These are phyloP conservation scores for Scortum barcoo DNA, from an alignment of 2,113 vertebrate genomes.

Conservation along the genomic window DNA sequence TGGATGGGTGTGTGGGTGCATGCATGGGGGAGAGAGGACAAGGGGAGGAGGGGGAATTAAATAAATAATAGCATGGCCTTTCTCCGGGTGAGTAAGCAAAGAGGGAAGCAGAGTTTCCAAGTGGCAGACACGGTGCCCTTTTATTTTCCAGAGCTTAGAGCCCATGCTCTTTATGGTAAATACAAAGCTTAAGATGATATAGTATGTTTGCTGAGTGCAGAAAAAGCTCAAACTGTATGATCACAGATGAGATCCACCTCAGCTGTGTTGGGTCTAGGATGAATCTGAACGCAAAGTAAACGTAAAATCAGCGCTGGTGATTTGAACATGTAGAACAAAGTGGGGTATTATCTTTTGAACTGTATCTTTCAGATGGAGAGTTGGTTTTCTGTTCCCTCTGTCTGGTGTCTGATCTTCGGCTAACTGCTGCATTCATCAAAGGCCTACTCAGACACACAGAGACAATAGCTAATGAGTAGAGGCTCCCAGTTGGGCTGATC, in stretches of 20 bases:
- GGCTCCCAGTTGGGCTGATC: slow-evolving; percentile 81
- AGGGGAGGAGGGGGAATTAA: slow-evolving; percentile 70
- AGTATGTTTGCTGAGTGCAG: slow-evolving; percentile 35
- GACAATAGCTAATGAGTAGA: slow-evolving; percentile 81
- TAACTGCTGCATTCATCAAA: slow-evolving; percentile 82
- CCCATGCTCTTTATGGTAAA: slow-evolving; percentile 60
- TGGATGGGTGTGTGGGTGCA: slow-evolving; percentile 55
- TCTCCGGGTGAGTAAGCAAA: slow-evolving; percentile 78
- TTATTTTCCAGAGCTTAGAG: slow-evolving; percentile 68
- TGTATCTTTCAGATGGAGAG: slow-evolving; percentile 50
- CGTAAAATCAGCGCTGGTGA: slow-evolving; percentile 5
- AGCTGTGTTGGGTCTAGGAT: background rate
- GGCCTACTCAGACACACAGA: slow-evolving; percentile 73
- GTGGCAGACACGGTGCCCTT: slow-evolving; percentile 70
- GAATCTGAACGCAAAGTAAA: slow-evolving; percentile 23
- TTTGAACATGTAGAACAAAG: slow-evolving; percentile 45
- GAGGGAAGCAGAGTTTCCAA: slow-evolving; percentile 63
- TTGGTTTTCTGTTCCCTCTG: slow-evolving; percentile 64
- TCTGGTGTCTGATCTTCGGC: slow-evolving; percentile 72
- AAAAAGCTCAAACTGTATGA: slow-evolving; percentile 22
- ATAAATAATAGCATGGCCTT: slow-evolving; percentile 80
- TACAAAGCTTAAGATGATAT: slow-evolving; percentile 56
- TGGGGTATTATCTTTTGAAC: slow-evolving; percentile 35
- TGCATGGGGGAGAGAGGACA: slow-evolving; percentile 52
- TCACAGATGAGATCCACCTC: background rate